Conservation (phyloP, 2,888 invertebrate species). For the Bimastos eiseni region DNA sequence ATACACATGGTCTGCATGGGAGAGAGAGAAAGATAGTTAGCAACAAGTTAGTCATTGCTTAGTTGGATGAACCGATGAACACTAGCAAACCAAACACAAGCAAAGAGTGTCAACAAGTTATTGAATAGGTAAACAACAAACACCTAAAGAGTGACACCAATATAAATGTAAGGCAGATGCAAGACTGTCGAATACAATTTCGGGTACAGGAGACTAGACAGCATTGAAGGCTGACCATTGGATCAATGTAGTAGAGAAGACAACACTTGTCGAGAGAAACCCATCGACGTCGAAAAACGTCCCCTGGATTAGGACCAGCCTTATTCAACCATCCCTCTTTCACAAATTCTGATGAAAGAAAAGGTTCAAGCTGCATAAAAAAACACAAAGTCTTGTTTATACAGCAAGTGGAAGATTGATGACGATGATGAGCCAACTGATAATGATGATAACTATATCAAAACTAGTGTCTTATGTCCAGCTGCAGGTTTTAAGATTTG, state of each 20-base stretch:
- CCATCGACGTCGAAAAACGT: constrained; percentile 83
- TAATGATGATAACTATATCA: not conserved
- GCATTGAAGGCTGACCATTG: constrained; percentile 66
- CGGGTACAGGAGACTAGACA: not conserved
- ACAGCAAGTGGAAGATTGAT: not conserved
- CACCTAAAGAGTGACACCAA: not conserved
- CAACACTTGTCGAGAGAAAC: constrained; percentile 85
- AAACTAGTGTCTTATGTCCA: too few relatives aligned
- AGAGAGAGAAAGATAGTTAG: too few relatives aligned
- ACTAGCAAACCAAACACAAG: too few relatives aligned
- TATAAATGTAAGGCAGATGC: too few relatives aligned
- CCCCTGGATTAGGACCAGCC: constrained; percentile 79
- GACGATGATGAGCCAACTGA: not conserved
- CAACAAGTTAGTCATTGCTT: too few relatives aligned
- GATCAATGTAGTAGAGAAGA: constrained; percentile 88
- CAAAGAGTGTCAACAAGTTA: too few relatives aligned
- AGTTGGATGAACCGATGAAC: too few relatives aligned
- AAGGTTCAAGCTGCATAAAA: constrained; percentile 67
- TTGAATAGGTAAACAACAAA: too few relatives aligned
- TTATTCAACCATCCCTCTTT: constrained; percentile 87
- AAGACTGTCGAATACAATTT: not conserved
- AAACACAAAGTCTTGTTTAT: not conserved
- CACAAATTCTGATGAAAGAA: constrained; percentile 79
- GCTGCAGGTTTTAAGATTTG: too few relatives aligned
- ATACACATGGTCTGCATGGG: too few relatives aligned